Evolutionary conservation across 2,113 vertebrate genomes (phyloP), one percentile per base, ranked within the genome.

Genomic region (Petroica traversi): DNA sequence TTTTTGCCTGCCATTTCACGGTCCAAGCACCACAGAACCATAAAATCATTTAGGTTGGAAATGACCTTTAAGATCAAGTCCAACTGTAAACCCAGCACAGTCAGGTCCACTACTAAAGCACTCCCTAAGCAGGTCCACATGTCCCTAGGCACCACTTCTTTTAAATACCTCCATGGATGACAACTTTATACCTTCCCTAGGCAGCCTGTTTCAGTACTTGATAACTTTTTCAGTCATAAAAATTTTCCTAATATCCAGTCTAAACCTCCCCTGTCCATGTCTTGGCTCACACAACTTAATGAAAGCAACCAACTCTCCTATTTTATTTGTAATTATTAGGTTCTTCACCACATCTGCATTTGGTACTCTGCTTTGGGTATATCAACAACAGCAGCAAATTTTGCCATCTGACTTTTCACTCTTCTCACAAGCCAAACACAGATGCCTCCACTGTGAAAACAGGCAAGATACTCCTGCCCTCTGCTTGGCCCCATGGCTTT

Each of bases 261-360:
- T 61, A 66, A 82, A 46, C 16, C 3, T 51, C 20, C 10, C 8
- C 13, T 19, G 5, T 26, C 31, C 28, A 28, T 11, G 20, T 34
- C 45, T 79, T 72, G 36, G 72, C 57, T 64, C 43, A 45, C 36
- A 75, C 10, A 57, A 54, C 12, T 63, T 48, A 74, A 63, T 0
- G 0, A 26, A 79, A 82, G 38, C 0, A 1, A 73, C 0, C 73
- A 58, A 64, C 20, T 29, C 51, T 72, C 57, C 29, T 48, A 22
- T 9, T 74, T 8, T 26, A 71, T 36, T 74, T 87, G 38, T 43
- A n/a, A 67, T 48, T 45, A 23, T 7, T 34, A 62, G 20, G 26
- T n/a, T 85, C 25, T 71, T 72, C 40, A 61, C 9, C 36, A 59
- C 3, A 1, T 23, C 31, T 33, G 28, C 75, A 38, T 67, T 58